These are phyloP conservation scores for Microdon myrmicae DNA, from an alignment of 2,888 invertebrate species.

Conservation along the genomic window DNA sequence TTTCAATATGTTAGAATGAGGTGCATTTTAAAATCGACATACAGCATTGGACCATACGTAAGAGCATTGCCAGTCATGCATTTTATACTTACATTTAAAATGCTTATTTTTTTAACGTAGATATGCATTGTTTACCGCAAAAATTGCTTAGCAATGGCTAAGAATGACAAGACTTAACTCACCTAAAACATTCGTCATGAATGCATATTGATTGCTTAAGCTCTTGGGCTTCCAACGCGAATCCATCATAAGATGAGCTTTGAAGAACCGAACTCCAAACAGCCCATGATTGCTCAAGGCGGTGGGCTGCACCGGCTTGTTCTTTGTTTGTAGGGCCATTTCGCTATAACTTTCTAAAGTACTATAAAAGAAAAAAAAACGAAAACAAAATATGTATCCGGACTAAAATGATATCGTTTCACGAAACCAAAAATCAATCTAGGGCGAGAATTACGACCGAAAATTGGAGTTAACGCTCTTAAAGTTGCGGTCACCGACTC, in stretches of 20 bases:
- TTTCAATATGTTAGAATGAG: no score
- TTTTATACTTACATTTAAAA: background rate
- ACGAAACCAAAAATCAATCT: no score
- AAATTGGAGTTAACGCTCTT: no score
- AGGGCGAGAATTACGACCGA: no score
- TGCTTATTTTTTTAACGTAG: background rate
- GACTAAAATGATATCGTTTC: no score
- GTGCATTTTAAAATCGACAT: no score
- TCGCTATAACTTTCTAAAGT: background rate
- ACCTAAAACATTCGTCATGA: slow-evolving; percentile 62
- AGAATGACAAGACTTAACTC: slow-evolving; percentile 26
- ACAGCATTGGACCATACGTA: no score
- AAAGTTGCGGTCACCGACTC: no score
- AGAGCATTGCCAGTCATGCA: no score
- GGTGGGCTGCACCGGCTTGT: slow-evolving; percentile 59
- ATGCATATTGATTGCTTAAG: slow-evolving; percentile 61
- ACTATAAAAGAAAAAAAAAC: background rate
- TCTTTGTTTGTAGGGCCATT: slow-evolving; percentile 30
- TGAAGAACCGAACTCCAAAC: slow-evolving; percentile 61
- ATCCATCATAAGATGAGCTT: slow-evolving; percentile 62
- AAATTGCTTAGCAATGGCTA: background rate
- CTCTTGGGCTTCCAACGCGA: slow-evolving; percentile 61
- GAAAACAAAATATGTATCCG: no score
- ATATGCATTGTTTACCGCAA: background rate
- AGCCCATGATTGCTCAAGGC: slow-evolving; percentile 61